Base-by-base conservation (phyloP, 1,140 invertebrate species). In the Drosophila pandora region DNA sequence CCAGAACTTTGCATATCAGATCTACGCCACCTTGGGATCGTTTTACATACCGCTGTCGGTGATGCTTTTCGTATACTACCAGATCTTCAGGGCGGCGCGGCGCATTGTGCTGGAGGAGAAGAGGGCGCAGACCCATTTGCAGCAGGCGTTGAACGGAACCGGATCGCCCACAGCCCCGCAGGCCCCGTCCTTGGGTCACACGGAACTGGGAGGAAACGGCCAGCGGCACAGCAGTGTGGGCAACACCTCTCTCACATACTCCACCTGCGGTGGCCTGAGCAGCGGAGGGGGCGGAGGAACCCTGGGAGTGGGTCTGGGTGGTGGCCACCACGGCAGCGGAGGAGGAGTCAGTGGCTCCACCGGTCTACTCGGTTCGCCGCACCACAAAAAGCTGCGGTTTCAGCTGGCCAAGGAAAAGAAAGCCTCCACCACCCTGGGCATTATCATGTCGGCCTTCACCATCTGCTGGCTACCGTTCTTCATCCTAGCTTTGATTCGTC, bases 391-490 rank as follows among this genome's bases (percentile, higher is more conserved):
- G 81, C 91, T 96, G 37, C 93, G 95, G 28, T 96, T 97, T 83
- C 95, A 96, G 84, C 90, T 97, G 78, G 96, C 96, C 43, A 98
- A 97, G 79, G 97, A 98, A 85, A 94, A 97, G 47, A 99, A 99
- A 91, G 98, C 98, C 2, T 98, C 97, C 53, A 97, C 98, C 17
- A 99, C 98, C 0, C 93, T 99, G 58, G 98, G 98, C 10, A 99
- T 99, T 57, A 99, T 99, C 53, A 98, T 98, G 97, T 98, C 97
- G 63, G 97, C 98, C 1, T 99, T 99, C 88, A 97, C 96, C 12
- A 93, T 99, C 57, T 99, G 98, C 91, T 99, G 98, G 98, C 92
- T 99, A 32, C 98, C 98, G 2, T 99, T 99, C 92, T 99, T 99
- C 92, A 96, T 99, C 6, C 93, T 98, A 32, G 97, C 98, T 1